Conservation (phyloP, 1,140 invertebrate genomes). For the Octopus sinensis region DNA sequence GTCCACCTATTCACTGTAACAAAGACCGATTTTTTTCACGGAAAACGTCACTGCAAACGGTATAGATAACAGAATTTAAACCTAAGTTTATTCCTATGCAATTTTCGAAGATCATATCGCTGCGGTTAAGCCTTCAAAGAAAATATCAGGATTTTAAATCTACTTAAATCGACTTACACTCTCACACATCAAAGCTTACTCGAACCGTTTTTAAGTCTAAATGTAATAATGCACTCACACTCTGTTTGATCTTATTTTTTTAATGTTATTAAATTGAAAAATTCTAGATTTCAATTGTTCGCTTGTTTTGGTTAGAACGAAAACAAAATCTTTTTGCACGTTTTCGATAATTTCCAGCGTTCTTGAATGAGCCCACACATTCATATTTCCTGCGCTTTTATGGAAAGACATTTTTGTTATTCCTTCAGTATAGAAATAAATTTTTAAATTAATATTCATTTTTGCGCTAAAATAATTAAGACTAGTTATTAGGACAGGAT, state of each 20-base stretch:
- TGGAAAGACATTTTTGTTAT: conserved; percentile 2
- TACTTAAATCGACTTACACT: conserved; percentile 1
- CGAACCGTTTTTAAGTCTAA: conserved; percentile 1
- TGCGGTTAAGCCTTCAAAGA: background rate
- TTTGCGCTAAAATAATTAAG: background rate
- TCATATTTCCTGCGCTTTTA: background rate
- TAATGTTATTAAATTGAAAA: background rate
- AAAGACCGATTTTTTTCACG: background rate
- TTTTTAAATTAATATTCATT: background rate
- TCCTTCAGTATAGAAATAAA: background rate
- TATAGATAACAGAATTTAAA: background rate
- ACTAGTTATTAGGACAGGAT: too few relatives aligned
- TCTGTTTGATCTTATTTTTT: background rate
- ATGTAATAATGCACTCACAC: background rate
- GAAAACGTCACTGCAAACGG: background rate
- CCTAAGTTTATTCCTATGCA: background rate
- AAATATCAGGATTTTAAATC: conserved; percentile 3
- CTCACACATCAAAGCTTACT: conserved; percentile 1
- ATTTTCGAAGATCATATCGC: background rate
- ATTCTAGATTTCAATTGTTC: background rate
- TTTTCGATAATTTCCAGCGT: background rate
- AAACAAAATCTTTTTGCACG: background rate
- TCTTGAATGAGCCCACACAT: background rate
- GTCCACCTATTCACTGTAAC: conserved; percentile 1
- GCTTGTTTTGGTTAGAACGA: background rate